Percentiles rank a stretch among this genome's conserved stretches.
phyloP scores from a whole-genome alignment of 2,888 invertebrate genomes.

The Periphyllus acericola region DNA sequence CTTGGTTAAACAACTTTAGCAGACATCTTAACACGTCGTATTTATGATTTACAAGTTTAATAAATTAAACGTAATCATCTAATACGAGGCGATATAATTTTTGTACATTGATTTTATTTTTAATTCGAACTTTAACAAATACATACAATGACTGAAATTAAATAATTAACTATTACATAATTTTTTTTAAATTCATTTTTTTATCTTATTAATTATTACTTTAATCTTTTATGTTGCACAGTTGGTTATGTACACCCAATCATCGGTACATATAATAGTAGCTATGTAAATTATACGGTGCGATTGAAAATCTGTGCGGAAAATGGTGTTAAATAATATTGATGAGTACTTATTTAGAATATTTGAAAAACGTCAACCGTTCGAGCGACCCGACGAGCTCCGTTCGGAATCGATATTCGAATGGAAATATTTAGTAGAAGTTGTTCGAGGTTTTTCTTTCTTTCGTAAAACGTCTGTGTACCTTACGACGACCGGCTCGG shows the following conservation, averaged over 20 bases:
- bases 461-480: not conserved
- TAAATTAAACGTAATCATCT: not conserved
- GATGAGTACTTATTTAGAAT: not conserved
- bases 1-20: not conserved
- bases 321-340: too few relatives aligned
- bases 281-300: not conserved
- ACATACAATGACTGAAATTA: not conserved
- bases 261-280: not conserved
- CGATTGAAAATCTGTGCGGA: too few relatives aligned
- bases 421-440: not conserved
- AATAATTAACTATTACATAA: not conserved
- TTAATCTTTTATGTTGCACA: too few relatives aligned
- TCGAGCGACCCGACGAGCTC: not conserved
- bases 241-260: too few relatives aligned
- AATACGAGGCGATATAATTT: not conserved
- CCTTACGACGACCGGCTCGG: not conserved
- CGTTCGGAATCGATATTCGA: not conserved
- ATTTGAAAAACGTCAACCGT: not conserved
- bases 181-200: too few relatives aligned
- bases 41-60: not conserved
- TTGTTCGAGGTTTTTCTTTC: not conserved
- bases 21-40: not conserved
- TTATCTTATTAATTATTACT: not conserved
- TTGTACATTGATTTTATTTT: not conserved
- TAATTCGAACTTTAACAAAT: not conserved